Base-by-base conservation (phyloP, 2,113 vertebrate genomes). In the Vimba vimba region DNA sequence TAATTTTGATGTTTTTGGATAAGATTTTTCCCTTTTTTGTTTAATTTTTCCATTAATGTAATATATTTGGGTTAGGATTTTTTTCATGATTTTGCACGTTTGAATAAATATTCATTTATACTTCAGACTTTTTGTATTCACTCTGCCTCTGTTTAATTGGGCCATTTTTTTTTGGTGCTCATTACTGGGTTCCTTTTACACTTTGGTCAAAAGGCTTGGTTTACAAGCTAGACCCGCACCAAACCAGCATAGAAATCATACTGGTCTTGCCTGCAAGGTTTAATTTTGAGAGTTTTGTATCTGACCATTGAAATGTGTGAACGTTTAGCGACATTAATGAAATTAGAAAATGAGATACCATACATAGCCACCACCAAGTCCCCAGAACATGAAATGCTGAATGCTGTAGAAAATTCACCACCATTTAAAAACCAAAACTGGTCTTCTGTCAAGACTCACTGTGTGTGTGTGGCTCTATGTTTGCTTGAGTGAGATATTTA, bases 401-500 rank as follows among this genome's bases (percentile, higher is more conserved):
- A 69, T 23, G 33, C 33, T 39, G 9, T 71, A 5, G 36, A 23
- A 71, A 71, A 39, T 23, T 11, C 33, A 39, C 19, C 1, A 69
- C 1, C 7, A 9, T 69, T 69, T 39, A 7, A 36, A 47, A 33
- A 30, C 27, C 27, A 30, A 30, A 30, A 2, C 23, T 25, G 39
- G 23, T 39, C 5, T 74, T 4, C 23, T 45, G 23, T 74, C 39
- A 74, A 36, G 71, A 45, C 23, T 74, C 21, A 15, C 11, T n/a
- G 23, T n/a, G 57, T 60, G 23, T n/a, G 59, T 9, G 23, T 60
- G 21, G 23, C 6, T n/a, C n/a, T n/a, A 75, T 75, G 7, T 47
- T 75, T 75, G 71, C 19, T 25, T 74, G 43, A 47, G 71, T 25
- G 39, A 74, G 43, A 45, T 75, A 45, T 75, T 50, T 75, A 50